Base-by-base conservation (phyloP, 2,113 vertebrate species). In the Ammospiza caudacuta region DNA sequence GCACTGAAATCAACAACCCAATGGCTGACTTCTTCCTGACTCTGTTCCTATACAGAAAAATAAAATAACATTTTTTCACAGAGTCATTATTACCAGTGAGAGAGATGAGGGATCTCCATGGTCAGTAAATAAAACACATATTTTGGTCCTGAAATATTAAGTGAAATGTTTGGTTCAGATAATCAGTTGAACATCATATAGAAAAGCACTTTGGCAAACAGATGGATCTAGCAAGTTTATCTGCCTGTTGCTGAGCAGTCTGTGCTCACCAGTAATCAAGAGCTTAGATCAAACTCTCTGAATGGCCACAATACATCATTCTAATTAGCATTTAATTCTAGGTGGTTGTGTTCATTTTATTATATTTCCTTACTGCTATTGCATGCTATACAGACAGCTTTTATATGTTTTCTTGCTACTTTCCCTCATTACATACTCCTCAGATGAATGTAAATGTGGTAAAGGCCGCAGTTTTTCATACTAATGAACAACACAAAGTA, bases 241-340 rank as follows among this genome's bases (percentile, higher is more conserved):
- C 33, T 95, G 75, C 64, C 54, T 33, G 35, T 73, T 61, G 31
- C 83, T 33, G 51, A 78, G 33, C 31, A 61, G 29, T 73, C 52
- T 94, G 19, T 87, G 22, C 39, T 85, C 74, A 90, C 17, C 80
- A 87, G 29, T 61, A 92, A 68, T 47, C 25, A 3, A 90, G 47
- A 90, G 39, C 83, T 96, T 89, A 92, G 59, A 63, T 86, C 77
- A 95, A 95, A 92, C 28, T 78, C 75, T 43, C 58, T 78, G 94
- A 64, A 54, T 46, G 21, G 59, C 37, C 14, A n/a, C 12, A 77
- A 95, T 67, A 97, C 93, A 90, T 96, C 90, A 92, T 92, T 63
- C 54, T 94, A 96, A 97, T 96, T 96, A 96, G 73, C 24, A n/a
- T 83, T 90, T 88, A 96, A 95, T 66, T 94, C 92, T 95, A 84